Evolutionary conservation across 1,140 invertebrate species (phyloP), one percentile per base, ranked within the genome.

Genomic region (Eurosta solidaginis): DNA sequence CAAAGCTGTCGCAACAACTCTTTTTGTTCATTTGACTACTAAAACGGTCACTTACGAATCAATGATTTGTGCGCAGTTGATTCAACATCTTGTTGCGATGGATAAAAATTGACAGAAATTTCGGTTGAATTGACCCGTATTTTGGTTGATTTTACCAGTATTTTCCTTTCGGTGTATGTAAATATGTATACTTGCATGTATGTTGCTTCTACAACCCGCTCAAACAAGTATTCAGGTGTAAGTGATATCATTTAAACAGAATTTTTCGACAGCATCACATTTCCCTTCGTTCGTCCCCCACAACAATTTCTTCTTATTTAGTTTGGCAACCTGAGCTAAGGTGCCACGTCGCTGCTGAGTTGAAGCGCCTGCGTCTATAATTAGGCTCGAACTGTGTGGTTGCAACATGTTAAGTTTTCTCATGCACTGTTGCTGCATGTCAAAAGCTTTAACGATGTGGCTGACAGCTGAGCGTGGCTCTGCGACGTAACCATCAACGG

Each of bases 341-440:
- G 9, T 33, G 29, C 12, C 42, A n/a, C n/a, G n/a, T n/a, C 12
- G 42, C 42, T 44, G 6, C 7, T 12, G 22, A 29, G 33, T 6
- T 17, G 27, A 7, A 40, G 36, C 40, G 59, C 59, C 14, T 36
- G 74, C 74, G 74, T 50, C 74, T 75, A 75, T 75, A 75, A 75
- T 75, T 75, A 75, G 74, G 74, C 74, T 75, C 74, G 47, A 75
- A 50, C 74, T 75, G 74, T 75, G 74, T 75, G 74, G 74, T 20
- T 50, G 42, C 74, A 50, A 50, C 74, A 75, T 75, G 74, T 75
- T 42, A 75, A 75, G 47, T 50, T 75, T 75, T 17, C 59, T 68
- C 33, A 68, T 68, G 59, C 59, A 68, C 59, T 40, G 59, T 68
- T 68, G 59, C 33, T 68, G 59, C 59, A 68, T 68, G 59, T 68